These are phyloP conservation scores for Bombus pyrosoma DNA, from an alignment of 1,140 invertebrate species.

Conservation along the genomic window DNA sequence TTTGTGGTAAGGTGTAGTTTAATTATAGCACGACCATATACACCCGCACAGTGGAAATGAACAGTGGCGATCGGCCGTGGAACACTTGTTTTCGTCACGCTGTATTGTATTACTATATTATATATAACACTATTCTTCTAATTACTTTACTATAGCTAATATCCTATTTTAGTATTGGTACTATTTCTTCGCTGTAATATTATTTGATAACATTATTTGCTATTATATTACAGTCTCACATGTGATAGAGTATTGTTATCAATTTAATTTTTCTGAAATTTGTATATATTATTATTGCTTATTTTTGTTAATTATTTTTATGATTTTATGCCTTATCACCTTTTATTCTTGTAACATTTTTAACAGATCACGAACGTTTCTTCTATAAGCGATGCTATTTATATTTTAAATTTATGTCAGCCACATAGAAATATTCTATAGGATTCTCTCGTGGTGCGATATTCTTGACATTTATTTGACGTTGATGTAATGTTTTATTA, in stretches of 20 bases:
- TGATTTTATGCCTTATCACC: not conserved
- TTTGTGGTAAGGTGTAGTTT: conserved; percentile 46
- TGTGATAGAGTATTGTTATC: too few relatives aligned
- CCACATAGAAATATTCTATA: not conserved
- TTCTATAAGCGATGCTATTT: not conserved
- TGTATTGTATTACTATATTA: not conserved
- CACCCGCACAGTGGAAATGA: conserved; percentile 21
- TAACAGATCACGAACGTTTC: not conserved
- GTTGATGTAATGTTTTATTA: conserved; percentile 20
- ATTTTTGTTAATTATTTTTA: not conserved
- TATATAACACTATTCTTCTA: not conserved
- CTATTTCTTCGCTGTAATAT: too few relatives aligned
- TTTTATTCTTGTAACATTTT: not conserved
- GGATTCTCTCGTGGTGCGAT: not conserved
- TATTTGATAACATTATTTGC: too few relatives aligned
- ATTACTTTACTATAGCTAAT: not conserved
- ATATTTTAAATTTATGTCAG: not conserved
- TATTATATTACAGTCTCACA: too few relatives aligned
- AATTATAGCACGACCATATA: conserved; percentile 54
- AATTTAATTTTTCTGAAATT: too few relatives aligned
- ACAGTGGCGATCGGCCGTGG: conserved; percentile 9
- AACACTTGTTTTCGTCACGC: conserved; percentile 36
- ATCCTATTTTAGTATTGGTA: not conserved
- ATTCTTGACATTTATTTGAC: conserved; percentile 20
- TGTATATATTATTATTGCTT: not conserved